These are phyloP conservation scores for Agelas oroides DNA, from an alignment of 37 sponge, comb jelly and placozoan genomes.

Conservation along the genomic window DNA sequence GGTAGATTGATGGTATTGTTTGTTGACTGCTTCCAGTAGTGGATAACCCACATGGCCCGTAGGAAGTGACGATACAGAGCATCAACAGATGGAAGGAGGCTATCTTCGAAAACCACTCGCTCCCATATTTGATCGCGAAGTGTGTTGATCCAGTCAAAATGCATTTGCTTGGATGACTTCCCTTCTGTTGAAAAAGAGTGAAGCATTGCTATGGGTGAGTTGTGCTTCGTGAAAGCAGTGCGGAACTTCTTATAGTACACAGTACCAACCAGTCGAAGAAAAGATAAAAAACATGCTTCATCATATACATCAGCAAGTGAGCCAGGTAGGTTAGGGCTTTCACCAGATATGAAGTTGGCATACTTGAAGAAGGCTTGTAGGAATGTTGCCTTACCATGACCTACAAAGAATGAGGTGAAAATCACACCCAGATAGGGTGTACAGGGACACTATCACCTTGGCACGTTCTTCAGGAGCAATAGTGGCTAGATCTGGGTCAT, in stretches of 20 bases:
- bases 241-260: conserved; percentile 16
- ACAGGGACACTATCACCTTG: neutral
- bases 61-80: no score
- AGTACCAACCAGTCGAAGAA: conserved; percentile 7
- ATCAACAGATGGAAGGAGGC: no score
- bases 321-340: neutral
- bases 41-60: no score
- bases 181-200: no score
- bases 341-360: conserved; percentile 26
- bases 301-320: neutral
- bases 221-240: no score
- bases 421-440: conserved; percentile 8
- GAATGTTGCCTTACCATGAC: conserved; percentile 11
- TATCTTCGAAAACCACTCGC: no score
- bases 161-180: no score
- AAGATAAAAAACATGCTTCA: neutral
- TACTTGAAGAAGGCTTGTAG: neutral
- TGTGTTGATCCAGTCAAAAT: no score
- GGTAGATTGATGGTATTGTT: no score
- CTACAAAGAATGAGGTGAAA: conserved; percentile 22
- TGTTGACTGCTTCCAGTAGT: no score
- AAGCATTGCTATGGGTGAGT: no score
- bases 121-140: no score
- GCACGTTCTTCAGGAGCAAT: neutral
- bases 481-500: conserved; percentile 7